Conservation (phyloP, 2,113 vertebrate species). For the Alligator mississippiensis region DNA sequence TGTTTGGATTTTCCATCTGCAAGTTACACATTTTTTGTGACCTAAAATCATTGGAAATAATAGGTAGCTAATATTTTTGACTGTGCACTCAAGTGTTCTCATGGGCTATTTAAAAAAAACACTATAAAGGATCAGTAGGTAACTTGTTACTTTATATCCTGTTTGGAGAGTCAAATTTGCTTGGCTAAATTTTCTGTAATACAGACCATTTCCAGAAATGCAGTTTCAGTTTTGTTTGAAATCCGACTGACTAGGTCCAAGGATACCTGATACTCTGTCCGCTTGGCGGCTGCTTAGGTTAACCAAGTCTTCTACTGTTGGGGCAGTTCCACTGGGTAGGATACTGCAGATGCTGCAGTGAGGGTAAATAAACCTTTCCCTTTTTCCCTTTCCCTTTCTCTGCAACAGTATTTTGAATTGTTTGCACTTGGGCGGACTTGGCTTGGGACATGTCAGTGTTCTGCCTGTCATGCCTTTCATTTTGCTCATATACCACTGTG, state of each 20-base stretch:
- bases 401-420: neutral
- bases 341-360: neutral
- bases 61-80: constrained; percentile 25
- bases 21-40: neutral
- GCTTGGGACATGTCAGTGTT: neutral
- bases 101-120: constrained; percentile 32
- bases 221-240: neutral
- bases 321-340: neutral
- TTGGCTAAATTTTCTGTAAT: constrained; percentile 20
- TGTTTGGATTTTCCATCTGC: constrained; percentile 44
- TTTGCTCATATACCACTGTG: neutral
- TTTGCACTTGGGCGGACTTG: neutral
- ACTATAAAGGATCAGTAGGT: constrained; percentile 27
- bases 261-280: neutral
- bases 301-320: neutral
- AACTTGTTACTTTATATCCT: constrained; percentile 29
- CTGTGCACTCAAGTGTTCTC: constrained; percentile 19
- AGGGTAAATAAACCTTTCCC: neutral
- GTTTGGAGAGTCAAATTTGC: constrained; percentile 17
- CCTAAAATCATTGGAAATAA: constrained; percentile 3
- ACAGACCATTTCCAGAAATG: neutral
- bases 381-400: neutral
- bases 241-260: neutral
- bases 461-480: neutral
- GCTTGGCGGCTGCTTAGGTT: neutral